Conservation (phyloP, 2,888 invertebrate species). For the Himalopsyche japonica region DNA sequence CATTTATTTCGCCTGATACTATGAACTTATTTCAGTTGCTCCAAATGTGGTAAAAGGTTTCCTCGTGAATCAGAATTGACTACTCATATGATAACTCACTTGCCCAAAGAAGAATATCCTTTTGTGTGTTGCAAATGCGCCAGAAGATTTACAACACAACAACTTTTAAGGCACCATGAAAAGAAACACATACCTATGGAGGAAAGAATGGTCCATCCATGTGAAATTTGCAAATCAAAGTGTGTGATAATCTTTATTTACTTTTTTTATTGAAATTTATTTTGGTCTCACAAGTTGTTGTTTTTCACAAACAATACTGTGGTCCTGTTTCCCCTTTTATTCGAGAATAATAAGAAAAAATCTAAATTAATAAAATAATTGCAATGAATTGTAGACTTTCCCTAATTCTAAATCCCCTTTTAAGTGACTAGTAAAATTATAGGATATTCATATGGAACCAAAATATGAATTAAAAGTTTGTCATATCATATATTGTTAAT, state of each 20-base stretch:
- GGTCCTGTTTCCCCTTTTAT: too few species aligned
- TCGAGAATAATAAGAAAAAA: too few species aligned
- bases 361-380: too few species aligned
- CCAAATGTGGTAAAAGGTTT: slow-evolving; percentile 44
- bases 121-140: slow-evolving; percentile 46
- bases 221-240: slow-evolving; percentile 44
- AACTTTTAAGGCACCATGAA: slow-evolving; percentile 44
- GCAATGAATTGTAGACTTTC: too few species aligned
- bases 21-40: slow-evolving; percentile 42
- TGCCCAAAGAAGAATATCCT: slow-evolving; percentile 45
- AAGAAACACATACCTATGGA: slow-evolving; percentile 45
- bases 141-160: slow-evolving; percentile 44
- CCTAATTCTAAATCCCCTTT: too few species aligned
- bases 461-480: too few species aligned
- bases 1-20: not conserved
- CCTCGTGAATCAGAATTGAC: slow-evolving; percentile 43
- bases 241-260: slow-evolving; percentile 30
- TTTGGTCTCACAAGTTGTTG: too few species aligned
- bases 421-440: too few species aligned
- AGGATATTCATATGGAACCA: too few species aligned
- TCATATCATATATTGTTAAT: too few species aligned
- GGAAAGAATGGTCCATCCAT: slow-evolving; percentile 43
- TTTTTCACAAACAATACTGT: too few species aligned
- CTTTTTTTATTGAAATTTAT: too few species aligned
- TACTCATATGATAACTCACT: slow-evolving; percentile 43